Base-by-base conservation (phyloP, 2,113 vertebrate genomes). In the Gymnogyps californianus region DNA sequence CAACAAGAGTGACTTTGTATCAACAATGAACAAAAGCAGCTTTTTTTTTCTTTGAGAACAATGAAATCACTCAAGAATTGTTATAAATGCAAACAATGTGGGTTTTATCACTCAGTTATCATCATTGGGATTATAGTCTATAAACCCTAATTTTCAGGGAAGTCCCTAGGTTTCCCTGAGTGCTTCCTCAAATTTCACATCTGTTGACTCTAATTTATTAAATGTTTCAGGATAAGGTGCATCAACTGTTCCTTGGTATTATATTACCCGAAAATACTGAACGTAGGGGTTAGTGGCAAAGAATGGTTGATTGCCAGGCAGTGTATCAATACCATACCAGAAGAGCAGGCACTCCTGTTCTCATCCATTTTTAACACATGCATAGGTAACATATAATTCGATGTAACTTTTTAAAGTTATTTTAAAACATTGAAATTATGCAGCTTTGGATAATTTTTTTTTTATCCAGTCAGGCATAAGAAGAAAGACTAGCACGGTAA, bases 71-170 rank as follows among this genome's bases (percentile, higher is more conserved):
- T 95, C 88, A 95, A 86, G 80, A 94, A 93, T 96, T 97, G 71
- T 94, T 95, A 84, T n/a, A 93, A 93, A 95, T 76, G 91, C 90
- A 90, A 89, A 93, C 93, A 95, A 78, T 75, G 86, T 51, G 87
- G 55, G 71, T 46, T 97, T 97, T 96, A 93, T 96, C 90, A 93
- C 75, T 90, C 74, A 62, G 81, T 89, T 96, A 96, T 96, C 96
- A 94, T 95, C 93, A 93, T 44, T 89, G 57, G 76, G 88, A 94
- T 97, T 96, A 90, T 78, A 96, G 92, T 95, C 94, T 89, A 86
- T 95, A 94, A 96, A 93, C 82, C 52, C 69, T 92, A 95, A 96
- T 96, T 94, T 96, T 97, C 92, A 97, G 97, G 97, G 95, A 97
- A 97, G 97, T 94, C 95, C 97, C 97, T 96, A 92, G 83, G 79